These are phyloP conservation scores for Dasyornis broadbenti DNA, from an alignment of 2,113 vertebrate genomes.

Conservation along the genomic window DNA sequence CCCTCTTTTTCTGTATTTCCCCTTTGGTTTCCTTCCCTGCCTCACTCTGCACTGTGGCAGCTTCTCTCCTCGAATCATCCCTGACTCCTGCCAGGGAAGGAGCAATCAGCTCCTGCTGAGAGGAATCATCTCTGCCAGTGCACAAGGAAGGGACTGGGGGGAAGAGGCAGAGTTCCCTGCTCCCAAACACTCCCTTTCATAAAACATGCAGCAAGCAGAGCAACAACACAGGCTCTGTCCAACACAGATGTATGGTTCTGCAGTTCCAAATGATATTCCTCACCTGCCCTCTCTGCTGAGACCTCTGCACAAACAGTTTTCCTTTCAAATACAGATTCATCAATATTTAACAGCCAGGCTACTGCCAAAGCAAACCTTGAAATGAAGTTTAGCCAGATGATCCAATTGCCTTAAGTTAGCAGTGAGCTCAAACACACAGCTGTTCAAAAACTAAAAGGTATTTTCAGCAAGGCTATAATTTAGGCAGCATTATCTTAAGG, in stretches of 20 bases:
- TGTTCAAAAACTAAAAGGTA: constrained; percentile 9
- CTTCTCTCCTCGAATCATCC: neutral
- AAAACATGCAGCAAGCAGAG: neutral
- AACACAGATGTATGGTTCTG: neutral
- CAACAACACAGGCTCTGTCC: neutral
- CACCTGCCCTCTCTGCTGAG: neutral
- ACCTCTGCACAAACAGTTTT: constrained; percentile 1
- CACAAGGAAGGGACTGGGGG: neutral
- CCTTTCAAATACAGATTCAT: constrained; percentile 25
- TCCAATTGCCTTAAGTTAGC: neutral
- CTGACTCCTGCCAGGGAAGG: neutral
- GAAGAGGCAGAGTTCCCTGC: neutral
- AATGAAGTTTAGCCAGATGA: constrained; percentile 16
- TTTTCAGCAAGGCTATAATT: neutral
- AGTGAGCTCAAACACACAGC: constrained; percentile 16
- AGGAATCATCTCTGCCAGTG: neutral
- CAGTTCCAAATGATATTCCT: neutral
- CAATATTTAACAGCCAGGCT: constrained; percentile 39
- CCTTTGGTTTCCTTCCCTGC: neutral
- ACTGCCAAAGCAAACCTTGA: constrained; percentile 42
- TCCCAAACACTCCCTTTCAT: neutral
- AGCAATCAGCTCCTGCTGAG: neutral
- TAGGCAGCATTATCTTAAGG: neutral
- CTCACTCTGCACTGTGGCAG: neutral
- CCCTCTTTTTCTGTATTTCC: neutral